Base-by-base conservation (phyloP, 2,888 invertebrate genomes). In the Andrena praecox region DNA sequence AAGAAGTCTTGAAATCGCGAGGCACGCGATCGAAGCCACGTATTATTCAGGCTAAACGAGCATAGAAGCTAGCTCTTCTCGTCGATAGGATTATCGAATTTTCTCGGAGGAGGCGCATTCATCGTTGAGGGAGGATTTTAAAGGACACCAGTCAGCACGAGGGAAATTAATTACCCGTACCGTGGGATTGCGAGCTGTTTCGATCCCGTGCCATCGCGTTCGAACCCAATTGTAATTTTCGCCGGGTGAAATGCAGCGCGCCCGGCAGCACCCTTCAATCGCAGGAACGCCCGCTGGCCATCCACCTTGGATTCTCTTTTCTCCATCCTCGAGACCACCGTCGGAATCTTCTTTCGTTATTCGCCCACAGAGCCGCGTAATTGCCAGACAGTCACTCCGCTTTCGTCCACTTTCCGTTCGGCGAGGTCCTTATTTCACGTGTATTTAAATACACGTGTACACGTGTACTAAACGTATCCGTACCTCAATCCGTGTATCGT, bases 131-230 rank as follows among this genome's bases (percentile, higher is more conserved):
- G 68, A 68, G 16, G 72, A 74, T 68, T 76, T 74, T 83, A 56
- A 64, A 77, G 72, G 73, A 77, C 67, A 50, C 56, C 66, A 63
- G 33, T 24, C 60, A 50, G 20, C 67, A 78, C 60, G 54, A 80
- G 69, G 68, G 75, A 76, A 87, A 81, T 85, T 81, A 87, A 87
- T 86, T 81, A 79, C 75, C 60, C 80, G 42, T 68, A 72, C 70
- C 70, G 31, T 3, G n/a, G 54, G 10, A 31, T 20, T 42, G 63
- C 20, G 48, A 64, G 50, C 67, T 67, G 62, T 73, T 78, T 80
- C 73, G 76, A 73, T 66, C 48, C 42, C 52, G 74, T 64, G 62
- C 16, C 68, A 66, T 76, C 66, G 78, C 78, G 70, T 77, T 80
- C 71, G 33, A 74, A 69, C 63, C 69, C 73, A 72, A 80, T 86